Base-by-base conservation (phyloP, 2,797 vertebrate species). In the Thripadectes ignobilis region DNA sequence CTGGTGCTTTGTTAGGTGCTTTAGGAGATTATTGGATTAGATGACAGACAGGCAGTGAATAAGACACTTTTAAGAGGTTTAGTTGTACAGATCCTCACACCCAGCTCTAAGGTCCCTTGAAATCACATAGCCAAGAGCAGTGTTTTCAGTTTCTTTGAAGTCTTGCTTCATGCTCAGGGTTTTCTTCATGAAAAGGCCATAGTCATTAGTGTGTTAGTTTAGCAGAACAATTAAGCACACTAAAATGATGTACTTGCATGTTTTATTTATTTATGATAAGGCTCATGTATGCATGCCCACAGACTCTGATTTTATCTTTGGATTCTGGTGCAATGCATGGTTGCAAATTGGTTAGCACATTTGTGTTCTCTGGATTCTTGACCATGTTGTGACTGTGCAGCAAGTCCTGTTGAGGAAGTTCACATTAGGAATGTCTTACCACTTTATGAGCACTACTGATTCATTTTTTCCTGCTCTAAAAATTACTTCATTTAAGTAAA, bases 101-200 rank as follows among this genome's bases (percentile, higher is more conserved):
- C 22, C 45, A 46, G 58, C 39, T 38, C 2, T 17, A 54, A 68
- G 14, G 27, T 24, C 39, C 49, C 58, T 36, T 48, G 49, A n/a
- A 87, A 74, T 71, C 69, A 48, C n/a, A 43, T 1, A 77, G 59
- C 38, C 65, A 62, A 71, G n/a, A 71, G 46, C 6, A 63, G 10
- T 27, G 32, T 43, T 89, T 85, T 46, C 49, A 51, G 14, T 4
- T 36, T 69, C 43, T 54, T 80, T 76, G 43, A 88, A 90, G 38
- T 27, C 27, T 66, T 38, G 24, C 51, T 65, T 73, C 48, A 59
- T 0, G 0, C 23, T 73, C 4, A 3, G 55, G 21, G 20, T 73
- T 83, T 90, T 79, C 55, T 45, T 30, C 19, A 8, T 58, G 52
- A 51, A 73, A 83, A 69, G 38, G 34, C 55, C 69, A 26, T 9